Percentiles rank a stretch among this genome's conserved stretches.
Evolutionary conservation across 2,888 invertebrate species (phyloP).

Genomic region (Dryadula phaetusa): DNA sequence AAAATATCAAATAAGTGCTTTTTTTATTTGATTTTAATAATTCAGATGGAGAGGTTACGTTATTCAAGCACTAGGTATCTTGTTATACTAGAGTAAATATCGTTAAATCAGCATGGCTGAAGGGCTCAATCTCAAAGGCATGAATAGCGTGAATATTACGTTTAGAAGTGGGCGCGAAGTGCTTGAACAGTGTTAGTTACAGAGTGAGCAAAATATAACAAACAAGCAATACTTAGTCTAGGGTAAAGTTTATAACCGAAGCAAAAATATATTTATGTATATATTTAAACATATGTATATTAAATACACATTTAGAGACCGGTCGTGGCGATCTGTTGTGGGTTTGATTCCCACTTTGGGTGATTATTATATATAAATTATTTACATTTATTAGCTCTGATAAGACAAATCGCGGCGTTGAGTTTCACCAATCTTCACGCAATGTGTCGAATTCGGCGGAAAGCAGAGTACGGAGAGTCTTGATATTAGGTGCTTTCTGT

Average conservation of each 20-base stretch:
- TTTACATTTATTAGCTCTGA: no score
- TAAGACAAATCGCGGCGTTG: no score
- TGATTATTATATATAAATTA: no score
- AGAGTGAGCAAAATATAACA: slow-evolving; percentile 71
- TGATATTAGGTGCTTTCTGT: no score
- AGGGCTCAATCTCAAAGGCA: slow-evolving; percentile 58
- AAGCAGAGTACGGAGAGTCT: no score
- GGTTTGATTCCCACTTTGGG: no score
- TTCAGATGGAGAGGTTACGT: slow-evolving; percentile 61
- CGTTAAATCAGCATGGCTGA: slow-evolving; percentile 62
- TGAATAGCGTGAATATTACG: slow-evolving; percentile 66
- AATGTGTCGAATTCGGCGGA: no score
- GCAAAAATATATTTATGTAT: slow-evolving; percentile 72
- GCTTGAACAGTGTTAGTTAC: slow-evolving; percentile 69
- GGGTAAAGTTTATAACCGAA: slow-evolving; percentile 55
- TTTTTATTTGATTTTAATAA: slow-evolving; percentile 14
- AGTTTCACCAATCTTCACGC: no score
- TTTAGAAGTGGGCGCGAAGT: slow-evolving; percentile 72
- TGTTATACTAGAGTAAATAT: slow-evolving; percentile 70
- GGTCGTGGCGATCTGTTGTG: no score
- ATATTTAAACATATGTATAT: background rate
- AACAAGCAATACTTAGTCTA: slow-evolving; percentile 81
- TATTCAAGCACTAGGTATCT: slow-evolving; percentile 58
- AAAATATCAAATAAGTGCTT: background rate
- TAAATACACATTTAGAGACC: no score